Evolutionary conservation across 2,888 invertebrate genomes (phyloP), one percentile per base, ranked within the genome.

Genomic region (Linyphia triangularis): DNA sequence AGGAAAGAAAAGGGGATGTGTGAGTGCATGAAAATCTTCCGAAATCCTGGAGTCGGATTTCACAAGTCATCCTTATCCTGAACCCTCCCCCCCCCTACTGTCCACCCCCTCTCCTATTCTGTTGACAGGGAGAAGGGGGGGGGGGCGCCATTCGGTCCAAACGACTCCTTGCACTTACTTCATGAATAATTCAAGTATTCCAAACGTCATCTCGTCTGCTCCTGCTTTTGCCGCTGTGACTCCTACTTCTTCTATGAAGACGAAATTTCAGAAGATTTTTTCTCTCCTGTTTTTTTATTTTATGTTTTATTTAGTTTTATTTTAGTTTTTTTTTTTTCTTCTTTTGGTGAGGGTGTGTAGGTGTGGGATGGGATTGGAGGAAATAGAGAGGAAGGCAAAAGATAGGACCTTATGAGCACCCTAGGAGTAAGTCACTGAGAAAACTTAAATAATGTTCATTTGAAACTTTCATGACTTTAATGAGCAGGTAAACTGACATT

Each of bases 1-100:
- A 72, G 70, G 51, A 51, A 51, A 72, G 22, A n/a, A 43, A 33
- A 4, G 37, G 73, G 67, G 30, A 79, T 79, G 78, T 79, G 78
- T 79, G 78, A 79, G 67, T 79, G 78, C 78, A 79, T 79, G 78
- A 70, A 82, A 82, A 82, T 82, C 82, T 82, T 59, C 83, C 61
- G 83, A 78, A 88, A 88, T 83, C 83, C 83, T 69, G 88, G 88
- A 88, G 86, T 88, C 86, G 86, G 86, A 88, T 88, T 88, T 88
- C 86, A 81, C 86, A 65, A 88, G 86, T 82, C 86, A 88, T 88
- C 81, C 86, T 88, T 88, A 88, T 88, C 86, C 86, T 69, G 86
- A 88, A 73, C 73, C 57, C 72, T 67, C 79, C 69, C 69, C 28
- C n/a, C 63, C 72, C 82, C 59, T 33, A 37, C 73, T 26, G 51